Evolutionary conservation across 2,797 vertebrate species (phyloP).

Genomic region (Sebastes cheni): DNA sequence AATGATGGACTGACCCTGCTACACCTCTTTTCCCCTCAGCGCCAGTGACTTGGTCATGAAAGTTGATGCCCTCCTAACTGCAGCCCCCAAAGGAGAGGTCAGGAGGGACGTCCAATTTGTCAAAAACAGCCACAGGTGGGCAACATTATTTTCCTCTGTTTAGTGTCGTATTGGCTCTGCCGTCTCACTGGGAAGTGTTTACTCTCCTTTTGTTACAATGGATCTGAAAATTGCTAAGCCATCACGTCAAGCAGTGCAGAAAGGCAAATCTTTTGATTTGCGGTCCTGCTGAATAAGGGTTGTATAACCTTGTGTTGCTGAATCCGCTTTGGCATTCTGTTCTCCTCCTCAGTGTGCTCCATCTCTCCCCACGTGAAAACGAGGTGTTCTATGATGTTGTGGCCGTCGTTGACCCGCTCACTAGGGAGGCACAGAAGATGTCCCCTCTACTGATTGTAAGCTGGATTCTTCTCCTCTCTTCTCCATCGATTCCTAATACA

Average conservation of each 20-base stretch:
- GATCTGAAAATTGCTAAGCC: slow-evolving; percentile 24
- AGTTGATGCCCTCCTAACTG: slow-evolving; percentile 89
- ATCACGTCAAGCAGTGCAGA: slow-evolving; percentile 25
- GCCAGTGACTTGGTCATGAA: slow-evolving; percentile 95
- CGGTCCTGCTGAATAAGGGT: slow-evolving; percentile 44
- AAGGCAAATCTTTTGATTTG: slow-evolving; percentile 38
- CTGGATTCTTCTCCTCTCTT: not conserved
- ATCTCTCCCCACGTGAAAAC: slow-evolving; percentile 82
- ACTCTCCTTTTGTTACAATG: slow-evolving; percentile 22
- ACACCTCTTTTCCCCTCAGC: slow-evolving; percentile 64
- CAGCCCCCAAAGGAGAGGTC: slow-evolving; percentile 85
- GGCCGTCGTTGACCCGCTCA: slow-evolving; percentile 92
- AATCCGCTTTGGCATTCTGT: slow-evolving; percentile 35
- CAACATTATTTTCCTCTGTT: not conserved
- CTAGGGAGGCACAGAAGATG: slow-evolving; percentile 94
- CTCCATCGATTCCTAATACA: not conserved
- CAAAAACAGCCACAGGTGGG: slow-evolving; percentile 90
- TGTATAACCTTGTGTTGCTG: slow-evolving; percentile 34
- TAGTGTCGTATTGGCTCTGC: not conserved
- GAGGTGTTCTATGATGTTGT: slow-evolving; percentile 90
- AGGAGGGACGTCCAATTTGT: slow-evolving; percentile 85
- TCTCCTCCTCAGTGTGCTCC: slow-evolving; percentile 83
- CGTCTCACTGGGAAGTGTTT: not conserved
- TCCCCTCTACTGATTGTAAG: slow-evolving; percentile 91
- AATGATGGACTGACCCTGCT: slow-evolving; percentile 32